Percentiles rank a stretch among this genome's conserved stretches.
phyloP scores from a whole-genome alignment of 2,888 invertebrate species.

The Parthenolecanium corni region DNA sequence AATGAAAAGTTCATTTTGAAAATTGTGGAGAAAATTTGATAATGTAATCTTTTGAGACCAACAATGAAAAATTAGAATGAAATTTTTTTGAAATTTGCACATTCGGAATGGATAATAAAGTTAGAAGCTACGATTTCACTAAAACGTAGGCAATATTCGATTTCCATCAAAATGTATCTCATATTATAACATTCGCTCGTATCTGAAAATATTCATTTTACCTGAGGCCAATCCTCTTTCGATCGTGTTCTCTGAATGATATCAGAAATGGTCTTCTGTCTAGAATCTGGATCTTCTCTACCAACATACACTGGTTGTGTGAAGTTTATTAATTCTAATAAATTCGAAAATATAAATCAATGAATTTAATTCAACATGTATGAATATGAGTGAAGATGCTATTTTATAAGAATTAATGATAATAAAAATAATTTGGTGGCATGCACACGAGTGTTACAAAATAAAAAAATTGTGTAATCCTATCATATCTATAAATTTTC shows the following conservation, averaged over 20 bases:
- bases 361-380: background rate
- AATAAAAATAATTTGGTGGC: conserved; percentile 2
- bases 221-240: conserved; percentile 79
- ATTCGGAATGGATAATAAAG: too few species aligned
- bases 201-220: conserved; percentile 37
- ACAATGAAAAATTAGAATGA: too few species aligned
- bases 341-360: conserved; percentile 3
- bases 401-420: background rate
- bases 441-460: background rate
- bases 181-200: background rate
- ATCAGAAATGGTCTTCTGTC: conserved; percentile 79
- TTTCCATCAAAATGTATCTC: background rate
- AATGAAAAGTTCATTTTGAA: too few species aligned
- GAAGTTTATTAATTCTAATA: conserved; percentile 72
- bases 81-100: too few species aligned
- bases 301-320: conserved; percentile 92
- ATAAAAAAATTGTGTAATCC: too few species aligned
- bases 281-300: conserved; percentile 82
- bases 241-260: conserved; percentile 75
- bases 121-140: too few species aligned
- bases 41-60: too few species aligned
- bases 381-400: background rate
- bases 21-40: too few species aligned
- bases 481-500: too few species aligned
- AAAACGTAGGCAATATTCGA: too few species aligned